These are phyloP conservation scores for Pseudococcus longispinus DNA, from an alignment of 2,888 invertebrate genomes.

Conservation along the genomic window DNA sequence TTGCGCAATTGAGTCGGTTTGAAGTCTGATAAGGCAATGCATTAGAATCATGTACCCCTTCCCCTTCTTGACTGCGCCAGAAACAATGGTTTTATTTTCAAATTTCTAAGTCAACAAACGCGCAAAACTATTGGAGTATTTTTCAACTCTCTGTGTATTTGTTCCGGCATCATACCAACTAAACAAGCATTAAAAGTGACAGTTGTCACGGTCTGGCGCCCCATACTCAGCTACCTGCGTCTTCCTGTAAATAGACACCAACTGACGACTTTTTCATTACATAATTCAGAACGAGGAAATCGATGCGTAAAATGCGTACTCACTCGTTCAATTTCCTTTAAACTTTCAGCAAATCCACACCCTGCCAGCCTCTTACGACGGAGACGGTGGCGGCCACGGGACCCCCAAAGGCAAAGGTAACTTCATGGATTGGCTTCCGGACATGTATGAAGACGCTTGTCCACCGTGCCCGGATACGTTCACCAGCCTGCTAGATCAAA, in stretches of 20 bases:
- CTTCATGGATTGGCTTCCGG: background rate
- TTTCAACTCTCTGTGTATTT: background rate
- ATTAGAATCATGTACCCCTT: too few species aligned
- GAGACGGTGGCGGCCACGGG: background rate
- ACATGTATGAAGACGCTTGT: background rate
- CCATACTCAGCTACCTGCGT: background rate
- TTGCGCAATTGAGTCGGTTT: too few species aligned
- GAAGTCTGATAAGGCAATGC: too few species aligned
- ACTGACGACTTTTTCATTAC: background rate
- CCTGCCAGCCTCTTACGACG: background rate
- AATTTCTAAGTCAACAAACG: too few species aligned
- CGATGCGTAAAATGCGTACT: background rate
- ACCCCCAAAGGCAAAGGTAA: background rate
- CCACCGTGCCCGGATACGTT: background rate
- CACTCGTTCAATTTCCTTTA: background rate
- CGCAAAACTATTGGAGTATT: too few species aligned
- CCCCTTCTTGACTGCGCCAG: too few species aligned
- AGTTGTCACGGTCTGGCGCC: background rate
- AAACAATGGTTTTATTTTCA: too few species aligned
- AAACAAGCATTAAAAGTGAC: background rate
- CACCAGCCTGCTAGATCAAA: background rate
- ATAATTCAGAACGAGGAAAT: background rate
- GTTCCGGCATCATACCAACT: background rate
- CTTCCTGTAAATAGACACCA: background rate
- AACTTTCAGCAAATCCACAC: background rate